A percentile compares a stretch with the other conserved stretches of the same genome.
These are phyloP conservation scores for Vireo altiloquus DNA, from an alignment of 2,113 vertebrate species.

Conservation along the genomic window DNA sequence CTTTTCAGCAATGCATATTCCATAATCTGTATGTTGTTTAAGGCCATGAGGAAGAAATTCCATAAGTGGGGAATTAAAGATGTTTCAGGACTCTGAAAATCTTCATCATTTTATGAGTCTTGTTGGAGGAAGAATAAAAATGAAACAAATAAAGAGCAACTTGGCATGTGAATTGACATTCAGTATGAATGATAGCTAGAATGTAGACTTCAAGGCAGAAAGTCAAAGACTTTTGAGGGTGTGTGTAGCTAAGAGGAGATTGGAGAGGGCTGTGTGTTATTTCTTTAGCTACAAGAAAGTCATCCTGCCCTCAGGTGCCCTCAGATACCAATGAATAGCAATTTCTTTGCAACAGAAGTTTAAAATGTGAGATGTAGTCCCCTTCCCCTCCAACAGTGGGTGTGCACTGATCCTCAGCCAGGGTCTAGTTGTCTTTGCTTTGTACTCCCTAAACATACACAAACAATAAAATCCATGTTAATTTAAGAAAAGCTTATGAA, in stretches of 20 bases:
- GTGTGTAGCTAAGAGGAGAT: neutral
- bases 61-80: neutral
- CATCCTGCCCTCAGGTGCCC: neutral
- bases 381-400: neutral
- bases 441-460: neutral
- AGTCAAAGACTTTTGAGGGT: neutral
- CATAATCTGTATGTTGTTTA: neutral
- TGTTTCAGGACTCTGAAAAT: neutral
- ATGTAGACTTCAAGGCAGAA: neutral
- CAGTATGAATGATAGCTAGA: neutral
- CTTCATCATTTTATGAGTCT: neutral
- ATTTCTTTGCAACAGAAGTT: neutral
- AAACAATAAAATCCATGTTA: neutral
- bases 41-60: neutral
- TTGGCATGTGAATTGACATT: neutral
- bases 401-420: neutral
- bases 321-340: neutral
- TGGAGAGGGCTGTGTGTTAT: neutral
- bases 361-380: neutral
- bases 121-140: neutral
- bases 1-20: neutral
- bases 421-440: neutral
- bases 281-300: neutral
- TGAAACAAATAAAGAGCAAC: neutral
- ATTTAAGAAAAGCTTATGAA: neutral